Percentiles rank a stretch among this genome's conserved stretches.
phyloP scores from a whole-genome alignment of 2,113 vertebrate genomes.

The Pseudopipra pipra region DNA sequence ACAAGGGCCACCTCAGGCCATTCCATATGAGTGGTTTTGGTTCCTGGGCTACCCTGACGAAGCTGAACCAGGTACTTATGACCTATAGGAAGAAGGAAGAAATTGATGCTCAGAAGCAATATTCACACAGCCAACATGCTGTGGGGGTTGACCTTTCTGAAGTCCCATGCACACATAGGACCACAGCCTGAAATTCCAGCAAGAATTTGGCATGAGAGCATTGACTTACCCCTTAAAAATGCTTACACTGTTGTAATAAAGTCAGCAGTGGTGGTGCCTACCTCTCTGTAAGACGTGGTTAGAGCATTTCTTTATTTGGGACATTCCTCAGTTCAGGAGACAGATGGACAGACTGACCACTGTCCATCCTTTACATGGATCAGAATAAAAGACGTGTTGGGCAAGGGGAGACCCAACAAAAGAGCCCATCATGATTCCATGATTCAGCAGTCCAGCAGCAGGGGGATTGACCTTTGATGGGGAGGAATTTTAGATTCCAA shows the following conservation, averaged over 20 bases:
- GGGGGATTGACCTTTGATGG: not conserved
- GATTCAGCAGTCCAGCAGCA: not conserved
- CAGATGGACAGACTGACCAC: not conserved
- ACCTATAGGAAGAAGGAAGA: not conserved
- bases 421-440: not conserved
- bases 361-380: not conserved
- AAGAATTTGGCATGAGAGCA: not conserved
- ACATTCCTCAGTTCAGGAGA: fast-evolving
- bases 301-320: not conserved
- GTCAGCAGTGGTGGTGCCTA: not conserved
- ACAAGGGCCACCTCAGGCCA: not conserved
- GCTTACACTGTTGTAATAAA: not conserved
- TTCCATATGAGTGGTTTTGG: not conserved
- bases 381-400: not conserved
- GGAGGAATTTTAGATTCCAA: not conserved
- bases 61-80: not conserved
- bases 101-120: not conserved
- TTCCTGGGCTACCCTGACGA: not conserved
- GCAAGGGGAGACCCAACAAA: not conserved
- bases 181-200: not conserved
- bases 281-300: not conserved
- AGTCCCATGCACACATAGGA: not conserved
- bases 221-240: not conserved
- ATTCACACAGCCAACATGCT: not conserved
- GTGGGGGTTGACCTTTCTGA: not conserved